Conservation (phyloP, 2,888 invertebrate genomes). For the Eubasilissa splendida region DNA sequence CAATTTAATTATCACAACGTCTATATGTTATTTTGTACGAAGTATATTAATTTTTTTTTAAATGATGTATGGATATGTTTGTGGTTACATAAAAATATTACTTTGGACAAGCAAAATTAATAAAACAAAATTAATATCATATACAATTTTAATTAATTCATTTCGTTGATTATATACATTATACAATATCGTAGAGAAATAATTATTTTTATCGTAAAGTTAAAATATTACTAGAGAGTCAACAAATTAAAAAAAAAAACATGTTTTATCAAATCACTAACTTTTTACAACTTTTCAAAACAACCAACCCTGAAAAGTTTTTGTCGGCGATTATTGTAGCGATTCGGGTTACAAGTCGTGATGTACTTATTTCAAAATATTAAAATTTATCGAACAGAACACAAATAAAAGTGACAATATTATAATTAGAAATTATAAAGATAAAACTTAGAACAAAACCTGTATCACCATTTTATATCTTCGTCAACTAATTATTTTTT, state of each 20-base stretch:
- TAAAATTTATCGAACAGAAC: not conserved
- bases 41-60: too few species aligned
- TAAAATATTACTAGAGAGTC: too few species aligned
- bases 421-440: not conserved
- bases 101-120: not conserved
- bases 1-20: too few species aligned
- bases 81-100: too few species aligned
- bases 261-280: not conserved
- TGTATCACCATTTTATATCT: constrained; percentile 23
- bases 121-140: constrained; percentile 4
- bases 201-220: too few species aligned
- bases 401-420: not conserved
- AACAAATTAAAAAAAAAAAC: not conserved
- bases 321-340: too few species aligned
- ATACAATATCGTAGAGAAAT: not conserved
- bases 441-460: constrained; percentile 29
- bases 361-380: constrained; percentile 4
- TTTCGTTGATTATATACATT: constrained; percentile 14
- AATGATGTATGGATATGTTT: too few species aligned
- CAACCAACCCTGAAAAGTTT: too few species aligned
- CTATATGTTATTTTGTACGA: too few species aligned
- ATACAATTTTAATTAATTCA: not conserved
- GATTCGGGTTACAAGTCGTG: not conserved
- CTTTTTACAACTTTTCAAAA: not conserved
- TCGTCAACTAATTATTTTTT: not conserved